Evolutionary conservation across 2,888 invertebrate genomes (phyloP).

Genomic region (Euplagia quadripunctaria): DNA sequence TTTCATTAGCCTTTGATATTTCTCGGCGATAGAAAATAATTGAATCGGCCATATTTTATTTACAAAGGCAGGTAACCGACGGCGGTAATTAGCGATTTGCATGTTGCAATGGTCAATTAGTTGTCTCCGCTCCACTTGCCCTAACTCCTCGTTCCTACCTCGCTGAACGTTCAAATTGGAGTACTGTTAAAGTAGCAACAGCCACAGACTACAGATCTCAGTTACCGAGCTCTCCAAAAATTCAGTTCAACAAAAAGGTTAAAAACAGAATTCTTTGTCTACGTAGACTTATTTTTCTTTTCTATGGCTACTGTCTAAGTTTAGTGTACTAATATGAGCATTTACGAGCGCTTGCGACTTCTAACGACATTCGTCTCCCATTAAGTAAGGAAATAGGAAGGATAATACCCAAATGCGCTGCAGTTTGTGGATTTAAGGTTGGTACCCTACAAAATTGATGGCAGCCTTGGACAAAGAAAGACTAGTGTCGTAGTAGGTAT

Average conservation of each 20-base stretch:
- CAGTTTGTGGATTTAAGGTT: constrained; percentile 80
- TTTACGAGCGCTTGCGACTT: constrained; percentile 76
- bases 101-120: constrained; percentile 79
- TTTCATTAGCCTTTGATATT: constrained; percentile 48
- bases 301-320: not conserved
- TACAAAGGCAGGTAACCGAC: constrained; percentile 62
- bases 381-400: constrained; percentile 80
- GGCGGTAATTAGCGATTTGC: constrained; percentile 79
- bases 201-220: constrained; percentile 43
- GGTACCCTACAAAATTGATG: constrained; percentile 75
- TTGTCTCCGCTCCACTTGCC: constrained; percentile 67
- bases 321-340: constrained; percentile 61
- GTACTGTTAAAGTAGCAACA: constrained; percentile 40
- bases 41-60: constrained; percentile 66
- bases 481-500: constrained; percentile 25
- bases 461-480: constrained; percentile 65
- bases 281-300: not conserved
- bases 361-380: constrained; percentile 84
- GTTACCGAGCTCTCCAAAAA: constrained; percentile 16
- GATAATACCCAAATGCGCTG: constrained; percentile 77
- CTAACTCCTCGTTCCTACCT: constrained; percentile 50
- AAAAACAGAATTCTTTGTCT: constrained; percentile 1
- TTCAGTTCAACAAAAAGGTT: constrained; percentile 25
- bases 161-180: constrained; percentile 45
- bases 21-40: constrained; percentile 59